phyloP scores from a whole-genome alignment of 2,888 invertebrate species.

The Aphodius granarius region DNA sequence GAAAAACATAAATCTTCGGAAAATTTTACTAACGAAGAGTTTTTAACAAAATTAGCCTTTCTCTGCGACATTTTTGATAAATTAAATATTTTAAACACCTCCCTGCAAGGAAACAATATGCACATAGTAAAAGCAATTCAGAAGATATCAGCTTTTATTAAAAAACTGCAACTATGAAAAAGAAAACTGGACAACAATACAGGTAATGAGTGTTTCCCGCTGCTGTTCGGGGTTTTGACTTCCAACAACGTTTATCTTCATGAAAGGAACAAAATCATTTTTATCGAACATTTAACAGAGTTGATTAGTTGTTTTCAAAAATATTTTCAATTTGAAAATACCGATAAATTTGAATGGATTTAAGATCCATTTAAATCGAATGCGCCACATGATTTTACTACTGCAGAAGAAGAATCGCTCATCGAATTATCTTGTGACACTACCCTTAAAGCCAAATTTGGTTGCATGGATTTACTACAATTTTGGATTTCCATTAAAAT shows the following conservation, averaged over 20 bases:
- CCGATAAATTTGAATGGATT: conserved; percentile 1
- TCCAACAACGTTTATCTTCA: not conserved
- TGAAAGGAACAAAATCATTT: not conserved
- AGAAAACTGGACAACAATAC: conserved; percentile 1
- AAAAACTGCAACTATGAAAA: not conserved
- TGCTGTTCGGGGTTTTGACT: not conserved
- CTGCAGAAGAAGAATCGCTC: not conserved
- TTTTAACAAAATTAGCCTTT: not conserved
- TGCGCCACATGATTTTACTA: not conserved
- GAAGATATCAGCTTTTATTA: too few species aligned
- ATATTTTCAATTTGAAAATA: conserved; percentile 4
- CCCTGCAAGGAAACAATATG: too few species aligned
- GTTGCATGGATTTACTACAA: not conserved
- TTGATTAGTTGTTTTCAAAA: conserved; percentile 1
- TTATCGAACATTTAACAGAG: not conserved
- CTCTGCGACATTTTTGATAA: not conserved
- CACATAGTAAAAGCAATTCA: too few species aligned
- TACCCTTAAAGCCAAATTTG: not conserved
- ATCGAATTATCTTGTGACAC: not conserved
- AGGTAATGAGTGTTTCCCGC: not conserved
- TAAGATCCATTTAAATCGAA: not conserved
- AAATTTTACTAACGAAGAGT: not conserved
- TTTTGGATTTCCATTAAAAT: conserved; percentile 1
- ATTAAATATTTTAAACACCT: not conserved
- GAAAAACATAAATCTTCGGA: not conserved